phyloP scores from a whole-genome alignment of 2,113 vertebrate species.

The Cottus gobio region DNA sequence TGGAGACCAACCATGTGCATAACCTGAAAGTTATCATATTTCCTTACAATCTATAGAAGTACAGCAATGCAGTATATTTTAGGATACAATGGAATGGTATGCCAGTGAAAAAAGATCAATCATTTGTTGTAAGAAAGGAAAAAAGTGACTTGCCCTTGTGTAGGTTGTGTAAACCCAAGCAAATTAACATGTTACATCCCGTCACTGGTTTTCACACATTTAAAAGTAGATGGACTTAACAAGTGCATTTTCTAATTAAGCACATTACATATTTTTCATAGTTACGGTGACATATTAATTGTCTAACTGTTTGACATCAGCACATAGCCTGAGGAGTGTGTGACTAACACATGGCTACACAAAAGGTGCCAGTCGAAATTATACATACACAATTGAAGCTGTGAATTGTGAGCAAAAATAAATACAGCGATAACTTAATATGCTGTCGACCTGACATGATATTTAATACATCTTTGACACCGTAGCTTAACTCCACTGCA shows the following conservation, averaged over 20 bases:
- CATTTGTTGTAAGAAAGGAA: background rate
- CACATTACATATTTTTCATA: background rate
- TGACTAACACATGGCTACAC: background rate
- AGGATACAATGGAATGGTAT: background rate
- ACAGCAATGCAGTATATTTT: background rate
- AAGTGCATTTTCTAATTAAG: background rate
- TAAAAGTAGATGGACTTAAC: background rate
- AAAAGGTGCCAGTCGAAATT: background rate
- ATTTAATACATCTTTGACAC: background rate
- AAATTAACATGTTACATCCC: background rate
- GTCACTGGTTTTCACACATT: background rate
- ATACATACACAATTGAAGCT: background rate
- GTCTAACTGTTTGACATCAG: background rate
- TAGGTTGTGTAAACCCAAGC: background rate
- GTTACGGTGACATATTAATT: background rate
- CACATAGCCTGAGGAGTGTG: background rate
- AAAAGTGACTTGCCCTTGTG: background rate
- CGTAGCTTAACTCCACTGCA: background rate
- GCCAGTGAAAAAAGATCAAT: background rate
- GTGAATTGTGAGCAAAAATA: background rate
- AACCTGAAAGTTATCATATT: background rate
- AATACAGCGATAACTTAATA: background rate
- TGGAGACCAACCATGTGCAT: background rate
- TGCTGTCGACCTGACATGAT: background rate
- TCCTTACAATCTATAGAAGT: background rate